phyloP scores from a whole-genome alignment of 2,113 vertebrate genomes.

The Xerus inauris region DNA sequence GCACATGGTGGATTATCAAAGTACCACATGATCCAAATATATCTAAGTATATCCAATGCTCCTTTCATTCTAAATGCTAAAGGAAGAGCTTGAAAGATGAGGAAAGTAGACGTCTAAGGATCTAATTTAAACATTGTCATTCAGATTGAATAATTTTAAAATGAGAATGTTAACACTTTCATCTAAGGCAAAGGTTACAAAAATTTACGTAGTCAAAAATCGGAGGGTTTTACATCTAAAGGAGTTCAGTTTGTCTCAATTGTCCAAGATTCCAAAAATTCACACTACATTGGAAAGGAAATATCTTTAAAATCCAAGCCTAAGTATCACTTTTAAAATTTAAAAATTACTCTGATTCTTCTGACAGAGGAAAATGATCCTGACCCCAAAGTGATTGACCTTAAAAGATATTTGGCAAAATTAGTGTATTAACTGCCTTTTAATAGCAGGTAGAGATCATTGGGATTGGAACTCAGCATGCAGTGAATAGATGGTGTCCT shows the following conservation, averaged over 20 bases:
- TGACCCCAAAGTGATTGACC: background rate
- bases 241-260: conserved; percentile 6
- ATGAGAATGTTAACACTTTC: background rate
- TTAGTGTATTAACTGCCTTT: background rate
- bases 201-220: background rate
- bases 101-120: background rate
- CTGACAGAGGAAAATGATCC: background rate
- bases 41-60: background rate
- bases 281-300: background rate
- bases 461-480: background rate
- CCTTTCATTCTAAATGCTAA: conserved; percentile 43
- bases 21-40: background rate
- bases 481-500: background rate
- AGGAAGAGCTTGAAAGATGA: background rate
- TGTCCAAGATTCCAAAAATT: background rate
- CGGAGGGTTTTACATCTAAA: conserved; percentile 34
- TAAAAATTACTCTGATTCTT: conserved; percentile 24
- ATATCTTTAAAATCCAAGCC: background rate
- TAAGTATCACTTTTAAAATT: background rate
- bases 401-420: conserved; percentile 37
- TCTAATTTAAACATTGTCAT: conserved; percentile 42
- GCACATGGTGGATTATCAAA: background rate
- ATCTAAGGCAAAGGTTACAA: background rate
- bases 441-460: background rate
- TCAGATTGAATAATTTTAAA: conserved; percentile 31